Evolutionary conservation across 1,140 invertebrate species (phyloP).

Genomic region (Pseudomyrmex pallidus): DNA sequence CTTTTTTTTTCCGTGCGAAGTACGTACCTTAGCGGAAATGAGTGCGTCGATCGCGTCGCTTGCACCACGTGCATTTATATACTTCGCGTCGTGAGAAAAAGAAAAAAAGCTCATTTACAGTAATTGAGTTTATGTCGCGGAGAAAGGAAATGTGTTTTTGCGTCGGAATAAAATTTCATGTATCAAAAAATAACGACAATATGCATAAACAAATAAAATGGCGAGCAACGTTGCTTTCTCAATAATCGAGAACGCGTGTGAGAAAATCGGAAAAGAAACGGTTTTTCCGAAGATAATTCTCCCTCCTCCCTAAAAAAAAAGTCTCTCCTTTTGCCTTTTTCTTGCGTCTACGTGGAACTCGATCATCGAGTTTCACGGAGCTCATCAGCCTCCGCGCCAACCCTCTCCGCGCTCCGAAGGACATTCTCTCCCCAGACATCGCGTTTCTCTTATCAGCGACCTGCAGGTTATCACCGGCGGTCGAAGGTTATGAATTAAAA

Average conservation of each 20-base stretch:
- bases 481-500: conserved; percentile 73
- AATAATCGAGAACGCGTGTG: too few species aligned
- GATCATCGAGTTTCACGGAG: conserved; percentile 65
- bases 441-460: conserved; percentile 57
- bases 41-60: background rate
- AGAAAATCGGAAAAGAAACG: too few species aligned
- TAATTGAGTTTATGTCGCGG: too few species aligned
- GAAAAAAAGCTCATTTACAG: background rate
- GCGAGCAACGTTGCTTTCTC: too few species aligned
- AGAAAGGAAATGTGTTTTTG: too few species aligned
- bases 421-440: conserved; percentile 31
- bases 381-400: conserved; percentile 27
- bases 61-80: conserved; percentile 40
- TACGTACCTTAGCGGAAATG: conserved; percentile 33
- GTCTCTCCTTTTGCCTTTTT: conserved; percentile 42
- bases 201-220: too few species aligned
- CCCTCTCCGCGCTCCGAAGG: background rate
- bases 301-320: background rate
- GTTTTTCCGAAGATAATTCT: background rate
- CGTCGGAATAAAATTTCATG: background rate
- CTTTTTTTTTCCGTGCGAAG: background rate
- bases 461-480: conserved; percentile 67
- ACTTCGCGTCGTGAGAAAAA: conserved; percentile 49
- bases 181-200: background rate
- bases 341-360: conserved; percentile 45